A percentile compares a stretch with the other conserved stretches of the same genome.
Conservation (phyloP, 2,113 vertebrate species). For the Deroptyus accipitrinus region DNA sequence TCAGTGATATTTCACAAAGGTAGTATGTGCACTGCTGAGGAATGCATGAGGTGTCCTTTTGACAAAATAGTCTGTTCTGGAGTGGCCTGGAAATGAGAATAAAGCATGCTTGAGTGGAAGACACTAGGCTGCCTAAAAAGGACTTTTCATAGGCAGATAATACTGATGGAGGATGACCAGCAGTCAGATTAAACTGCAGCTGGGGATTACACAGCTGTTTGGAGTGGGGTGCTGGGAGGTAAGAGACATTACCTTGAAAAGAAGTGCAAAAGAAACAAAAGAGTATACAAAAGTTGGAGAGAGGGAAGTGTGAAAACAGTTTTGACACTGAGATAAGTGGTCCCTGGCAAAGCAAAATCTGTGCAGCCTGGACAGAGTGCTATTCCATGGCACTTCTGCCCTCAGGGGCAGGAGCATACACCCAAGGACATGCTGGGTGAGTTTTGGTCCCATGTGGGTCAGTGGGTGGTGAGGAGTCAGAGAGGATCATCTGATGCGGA, state of each 20-base stretch:
- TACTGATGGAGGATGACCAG: neutral
- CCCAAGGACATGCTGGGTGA: neutral
- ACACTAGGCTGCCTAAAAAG: neutral
- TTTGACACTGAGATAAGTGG: neutral
- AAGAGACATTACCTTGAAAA: neutral
- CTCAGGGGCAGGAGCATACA: neutral
- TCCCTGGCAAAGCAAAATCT: neutral
- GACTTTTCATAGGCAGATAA: neutral
- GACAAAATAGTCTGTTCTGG: neutral
- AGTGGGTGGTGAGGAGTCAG: neutral
- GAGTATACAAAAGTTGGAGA: neutral
- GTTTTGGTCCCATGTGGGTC: neutral
- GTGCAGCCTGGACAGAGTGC: neutral
- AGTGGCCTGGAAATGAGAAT: neutral
- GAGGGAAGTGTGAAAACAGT: neutral
- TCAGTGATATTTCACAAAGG: neutral
- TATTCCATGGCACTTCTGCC: rapidly evolving
- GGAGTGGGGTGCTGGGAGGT: rapidly evolving
- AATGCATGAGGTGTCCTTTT: neutral
- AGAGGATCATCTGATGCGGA: neutral
- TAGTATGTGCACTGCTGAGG: neutral
- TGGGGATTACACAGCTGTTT: neutral
- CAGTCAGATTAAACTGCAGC: neutral
- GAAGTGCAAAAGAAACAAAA: neutral
- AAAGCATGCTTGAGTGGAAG: neutral